phyloP scores from a whole-genome alignment of 2,797 vertebrate species.

The Cottoperca gobio region DNA sequence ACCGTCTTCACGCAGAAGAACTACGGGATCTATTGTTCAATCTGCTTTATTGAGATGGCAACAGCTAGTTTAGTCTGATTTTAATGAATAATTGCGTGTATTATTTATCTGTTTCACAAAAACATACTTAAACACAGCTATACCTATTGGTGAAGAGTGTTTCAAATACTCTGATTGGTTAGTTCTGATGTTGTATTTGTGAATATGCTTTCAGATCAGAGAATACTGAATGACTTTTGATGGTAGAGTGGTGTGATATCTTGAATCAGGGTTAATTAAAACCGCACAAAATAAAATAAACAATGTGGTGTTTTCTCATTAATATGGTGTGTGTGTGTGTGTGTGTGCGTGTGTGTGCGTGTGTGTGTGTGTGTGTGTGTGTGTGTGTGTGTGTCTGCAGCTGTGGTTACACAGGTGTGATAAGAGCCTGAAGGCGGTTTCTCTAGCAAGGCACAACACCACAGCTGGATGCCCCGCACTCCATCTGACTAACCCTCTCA shows the following conservation, averaged over 20 bases:
- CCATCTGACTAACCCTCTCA: conserved; percentile 70
- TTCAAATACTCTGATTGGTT: neutral
- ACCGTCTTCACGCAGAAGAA: conserved; percentile 1
- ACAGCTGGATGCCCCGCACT: conserved; percentile 78
- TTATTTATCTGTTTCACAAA: neutral
- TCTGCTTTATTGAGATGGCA: conserved; percentile 9
- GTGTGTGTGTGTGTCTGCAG: conserved; percentile 43
- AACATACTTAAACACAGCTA: neutral
- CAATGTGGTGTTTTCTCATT: neutral
- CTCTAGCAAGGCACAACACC: conserved; percentile 70
- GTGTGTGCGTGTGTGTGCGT: conserved; percentile 30
- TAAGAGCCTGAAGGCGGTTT: conserved; percentile 69
- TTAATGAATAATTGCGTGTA: neutral
- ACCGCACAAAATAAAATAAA: neutral
- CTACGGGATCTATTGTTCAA: neutral
- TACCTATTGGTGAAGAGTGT: neutral
- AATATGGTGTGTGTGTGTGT: conserved; percentile 11
- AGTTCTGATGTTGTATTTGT: conserved; percentile 15
- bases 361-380: conserved; percentile 6
- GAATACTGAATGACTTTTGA: conserved; percentile 3
- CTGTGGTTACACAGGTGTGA: conserved; percentile 79
- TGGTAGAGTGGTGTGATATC: neutral
- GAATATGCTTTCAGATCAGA: conserved; percentile 5
- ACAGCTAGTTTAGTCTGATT: neutral
- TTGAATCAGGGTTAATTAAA: conserved; percentile 5